Evolutionary conservation across 2,888 invertebrate species (phyloP).

Genomic region (Coremacera marginata): DNA sequence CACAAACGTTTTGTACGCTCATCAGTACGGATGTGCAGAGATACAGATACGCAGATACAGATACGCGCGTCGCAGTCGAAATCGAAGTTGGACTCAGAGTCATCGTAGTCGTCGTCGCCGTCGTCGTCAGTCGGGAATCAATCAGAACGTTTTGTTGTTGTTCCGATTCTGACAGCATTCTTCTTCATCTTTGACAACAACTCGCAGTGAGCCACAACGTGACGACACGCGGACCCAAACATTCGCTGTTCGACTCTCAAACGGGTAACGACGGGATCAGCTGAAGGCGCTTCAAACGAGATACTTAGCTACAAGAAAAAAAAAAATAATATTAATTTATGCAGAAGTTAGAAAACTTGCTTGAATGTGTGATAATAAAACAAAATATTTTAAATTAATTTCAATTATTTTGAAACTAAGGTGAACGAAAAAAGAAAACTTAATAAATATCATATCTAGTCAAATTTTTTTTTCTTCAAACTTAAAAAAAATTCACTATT

Average conservation of each 20-base stretch:
- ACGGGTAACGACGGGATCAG: slow-evolving; percentile 63
- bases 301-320: slow-evolving; percentile 43
- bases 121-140: slow-evolving; percentile 29
- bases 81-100: slow-evolving; percentile 30
- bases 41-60: slow-evolving; percentile 14
- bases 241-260: slow-evolving; percentile 67
- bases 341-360: slow-evolving; percentile 38
- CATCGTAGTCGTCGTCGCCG: slow-evolving; percentile 41
- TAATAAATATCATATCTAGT: slow-evolving; percentile 50
- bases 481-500: slow-evolving; percentile 29
- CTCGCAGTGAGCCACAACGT: slow-evolving; percentile 33
- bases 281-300: slow-evolving; percentile 42
- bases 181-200: slow-evolving; percentile 39
- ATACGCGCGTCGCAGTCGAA: slow-evolving; percentile 22
- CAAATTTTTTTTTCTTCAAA: slow-evolving; percentile 45
- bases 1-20: slow-evolving; percentile 25
- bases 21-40: slow-evolving; percentile 32
- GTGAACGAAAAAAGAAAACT: slow-evolving; percentile 34
- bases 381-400: background rate
- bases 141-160: slow-evolving; percentile 29
- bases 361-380: slow-evolving; percentile 45
- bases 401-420: slow-evolving; percentile 11
- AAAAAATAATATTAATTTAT: slow-evolving; percentile 39
- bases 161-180: slow-evolving; percentile 35
- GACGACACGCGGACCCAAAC: slow-evolving; percentile 50